Conservation (phyloP, 2,113 vertebrate genomes). For the Podilymbus podiceps region DNA sequence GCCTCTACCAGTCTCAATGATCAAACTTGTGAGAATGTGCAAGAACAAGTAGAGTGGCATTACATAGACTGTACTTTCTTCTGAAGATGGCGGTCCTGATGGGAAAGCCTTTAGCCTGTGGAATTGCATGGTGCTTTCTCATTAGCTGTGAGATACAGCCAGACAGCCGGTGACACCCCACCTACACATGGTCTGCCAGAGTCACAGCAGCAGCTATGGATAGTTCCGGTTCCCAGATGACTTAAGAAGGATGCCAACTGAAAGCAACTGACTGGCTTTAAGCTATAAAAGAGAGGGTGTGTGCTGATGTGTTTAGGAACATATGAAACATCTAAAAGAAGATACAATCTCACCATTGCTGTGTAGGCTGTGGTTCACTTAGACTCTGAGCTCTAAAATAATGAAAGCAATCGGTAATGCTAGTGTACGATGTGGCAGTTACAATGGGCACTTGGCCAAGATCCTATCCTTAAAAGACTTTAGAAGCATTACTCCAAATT, state of each 20-base stretch:
- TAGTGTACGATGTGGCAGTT: background rate
- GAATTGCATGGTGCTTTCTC: background rate
- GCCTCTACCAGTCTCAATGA: background rate
- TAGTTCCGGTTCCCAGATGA: background rate
- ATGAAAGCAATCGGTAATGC: background rate
- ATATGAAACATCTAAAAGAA: background rate
- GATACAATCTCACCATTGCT: background rate
- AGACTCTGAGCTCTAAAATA: background rate
- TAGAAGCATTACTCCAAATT: background rate
- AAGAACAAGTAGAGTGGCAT: background rate
- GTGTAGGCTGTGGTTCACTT: background rate
- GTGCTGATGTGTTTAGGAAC: background rate
- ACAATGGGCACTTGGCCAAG: background rate
- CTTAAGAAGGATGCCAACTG: background rate
- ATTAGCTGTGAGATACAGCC: background rate
- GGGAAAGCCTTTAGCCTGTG: background rate
- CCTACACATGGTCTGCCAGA: accelerated
- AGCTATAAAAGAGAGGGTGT: background rate
- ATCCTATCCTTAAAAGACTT: background rate
- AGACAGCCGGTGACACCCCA: background rate
- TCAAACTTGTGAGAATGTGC: background rate
- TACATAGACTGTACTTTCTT: background rate
- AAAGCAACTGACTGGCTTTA: background rate
- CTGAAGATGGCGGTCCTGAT: accelerated
- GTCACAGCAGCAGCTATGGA: background rate